A percentile compares a stretch with the other conserved stretches of the same genome.
Evolutionary conservation across 2,113 vertebrate genomes (phyloP).

Genomic region (Baryphthengus martii): DNA sequence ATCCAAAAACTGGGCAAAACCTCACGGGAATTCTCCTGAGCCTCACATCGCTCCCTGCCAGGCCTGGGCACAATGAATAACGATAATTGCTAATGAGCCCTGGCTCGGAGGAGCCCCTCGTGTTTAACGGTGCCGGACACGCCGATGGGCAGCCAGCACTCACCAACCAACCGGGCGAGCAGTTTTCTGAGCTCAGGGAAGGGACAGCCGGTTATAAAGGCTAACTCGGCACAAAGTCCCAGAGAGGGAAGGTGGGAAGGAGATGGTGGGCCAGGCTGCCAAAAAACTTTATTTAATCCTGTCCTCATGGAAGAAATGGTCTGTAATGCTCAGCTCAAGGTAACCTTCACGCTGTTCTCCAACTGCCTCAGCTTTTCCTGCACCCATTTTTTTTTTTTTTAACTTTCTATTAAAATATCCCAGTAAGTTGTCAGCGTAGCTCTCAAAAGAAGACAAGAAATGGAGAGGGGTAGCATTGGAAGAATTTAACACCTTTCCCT

Average conservation of each 20-base stretch:
- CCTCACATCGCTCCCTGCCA: fast-evolving
- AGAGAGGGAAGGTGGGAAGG: not conserved
- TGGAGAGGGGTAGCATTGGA: not conserved
- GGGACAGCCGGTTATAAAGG: fast-evolving
- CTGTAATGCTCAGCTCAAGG: constrained; percentile 3
- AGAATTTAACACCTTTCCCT: not conserved
- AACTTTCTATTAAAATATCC: not conserved
- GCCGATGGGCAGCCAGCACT: not conserved
- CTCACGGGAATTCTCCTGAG: not conserved
- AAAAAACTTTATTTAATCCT: constrained; percentile 10
- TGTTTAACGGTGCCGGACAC: fast-evolving
- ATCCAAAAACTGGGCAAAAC: not conserved
- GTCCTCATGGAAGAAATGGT: not conserved
- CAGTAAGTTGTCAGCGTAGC: not conserved
- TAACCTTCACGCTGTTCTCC: constrained; percentile 21
- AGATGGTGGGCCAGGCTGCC: not conserved
- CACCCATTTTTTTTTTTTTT: not conserved
- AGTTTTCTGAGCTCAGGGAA: not conserved
- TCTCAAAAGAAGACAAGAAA: not conserved
- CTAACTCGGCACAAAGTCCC: not conserved
- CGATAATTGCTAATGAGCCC: not conserved
- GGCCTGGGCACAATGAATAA: not conserved
- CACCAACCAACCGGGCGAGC: not conserved
- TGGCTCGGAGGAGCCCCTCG: fast-evolving
- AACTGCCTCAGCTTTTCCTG: not conserved